These are phyloP conservation scores for Stichopus chloronotus DNA, from an alignment of 35 echinoderm and acorn worm species.

Conservation along the genomic window DNA sequence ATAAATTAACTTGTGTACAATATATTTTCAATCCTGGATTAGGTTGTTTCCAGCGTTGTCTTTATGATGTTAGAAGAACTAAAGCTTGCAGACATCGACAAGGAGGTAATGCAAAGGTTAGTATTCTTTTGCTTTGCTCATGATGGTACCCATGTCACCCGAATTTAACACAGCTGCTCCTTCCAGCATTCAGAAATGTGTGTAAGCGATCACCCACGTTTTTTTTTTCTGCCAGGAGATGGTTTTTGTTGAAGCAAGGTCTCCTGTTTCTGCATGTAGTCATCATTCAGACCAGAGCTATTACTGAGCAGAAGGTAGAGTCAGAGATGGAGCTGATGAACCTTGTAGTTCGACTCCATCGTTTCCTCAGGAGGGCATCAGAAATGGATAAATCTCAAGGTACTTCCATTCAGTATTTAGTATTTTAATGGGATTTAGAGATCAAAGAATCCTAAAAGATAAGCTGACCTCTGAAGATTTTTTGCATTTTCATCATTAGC, in stretches of 20 bases:
- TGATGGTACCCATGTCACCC: not conserved
- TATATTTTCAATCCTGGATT: not conserved
- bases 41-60: conserved; percentile 49
- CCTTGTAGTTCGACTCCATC: conserved; percentile 9
- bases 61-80: conserved; percentile 40
- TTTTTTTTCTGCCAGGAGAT: not conserved
- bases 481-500: not conserved
- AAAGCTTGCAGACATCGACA: not conserved
- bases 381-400: conserved; percentile 44
- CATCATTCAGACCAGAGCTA: conserved; percentile 23
- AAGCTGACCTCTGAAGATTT: not conserved
- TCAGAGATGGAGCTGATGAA: conserved; percentile 38
- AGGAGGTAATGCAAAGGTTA: not conserved
- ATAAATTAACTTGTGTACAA: no score
- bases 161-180: not conserved
- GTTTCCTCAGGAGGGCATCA: not conserved
- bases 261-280: conserved; percentile 17
- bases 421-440: no score
- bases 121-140: not conserved
- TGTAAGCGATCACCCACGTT: not conserved
- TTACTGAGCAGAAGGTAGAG: conserved; percentile 29
- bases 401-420: not conserved
- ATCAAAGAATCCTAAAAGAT: no score
- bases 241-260: conserved; percentile 22
- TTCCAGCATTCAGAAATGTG: not conserved